Evolutionary conservation across 2,888 invertebrate genomes (phyloP).

Genomic region (Acanthosepion pharaonis): DNA sequence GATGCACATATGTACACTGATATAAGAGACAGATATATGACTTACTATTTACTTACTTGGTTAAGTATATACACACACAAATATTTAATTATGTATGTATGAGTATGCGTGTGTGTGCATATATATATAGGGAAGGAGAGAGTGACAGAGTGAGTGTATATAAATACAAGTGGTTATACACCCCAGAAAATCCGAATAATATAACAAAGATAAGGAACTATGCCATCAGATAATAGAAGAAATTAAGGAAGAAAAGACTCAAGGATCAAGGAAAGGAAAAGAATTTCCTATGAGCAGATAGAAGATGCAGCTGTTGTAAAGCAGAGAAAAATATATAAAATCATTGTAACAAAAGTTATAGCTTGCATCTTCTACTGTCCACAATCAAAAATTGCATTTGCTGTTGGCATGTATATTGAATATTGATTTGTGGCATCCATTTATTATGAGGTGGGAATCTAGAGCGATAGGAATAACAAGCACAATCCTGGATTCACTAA

Average conservation of each 20-base stretch:
- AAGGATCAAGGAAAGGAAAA: neutral
- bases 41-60: too few relatives aligned
- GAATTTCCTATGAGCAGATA: neutral
- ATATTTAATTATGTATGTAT: too few relatives aligned
- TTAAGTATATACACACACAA: too few relatives aligned
- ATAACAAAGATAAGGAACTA: too few relatives aligned
- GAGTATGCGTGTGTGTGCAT: too few relatives aligned
- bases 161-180: too few relatives aligned
- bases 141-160: too few relatives aligned
- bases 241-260: neutral
- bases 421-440: neutral
- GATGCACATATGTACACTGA: too few relatives aligned
- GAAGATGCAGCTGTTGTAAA: neutral
- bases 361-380: neutral
- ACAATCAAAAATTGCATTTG: conserved; percentile 14
- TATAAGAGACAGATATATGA: too few relatives aligned
- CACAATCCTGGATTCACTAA: neutral
- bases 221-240: neutral
- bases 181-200: too few relatives aligned
- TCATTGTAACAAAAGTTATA: neutral
- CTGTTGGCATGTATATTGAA: neutral
- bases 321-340: neutral
- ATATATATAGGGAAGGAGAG: too few relatives aligned
- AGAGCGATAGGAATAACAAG: neutral
- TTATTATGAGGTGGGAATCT: neutral